Evolutionary conservation across 2,797 vertebrate genomes (phyloP), one percentile per base, ranked within the genome.

Genomic region (Macrochelys suwanniensis): DNA sequence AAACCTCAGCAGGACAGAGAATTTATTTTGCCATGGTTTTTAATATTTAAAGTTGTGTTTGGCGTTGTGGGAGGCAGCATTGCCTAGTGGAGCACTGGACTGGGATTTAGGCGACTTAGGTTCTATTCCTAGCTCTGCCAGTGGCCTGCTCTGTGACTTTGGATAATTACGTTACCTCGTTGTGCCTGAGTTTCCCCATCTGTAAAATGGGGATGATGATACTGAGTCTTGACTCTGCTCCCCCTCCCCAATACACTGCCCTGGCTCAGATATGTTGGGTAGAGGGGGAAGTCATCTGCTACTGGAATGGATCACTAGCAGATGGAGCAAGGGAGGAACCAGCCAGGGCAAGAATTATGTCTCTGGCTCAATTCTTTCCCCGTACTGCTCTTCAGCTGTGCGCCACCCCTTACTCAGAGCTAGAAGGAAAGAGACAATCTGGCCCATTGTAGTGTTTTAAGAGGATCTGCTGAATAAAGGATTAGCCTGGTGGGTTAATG

Each of bases 381-480:
- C 16, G n/a, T 2, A 37, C n/a, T 68, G 65, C 65, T 68, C 74
- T 85, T 65, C 77, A 80, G 78, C 42, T 45, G 23, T 47, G 12
- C 25, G 47, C 53, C 74, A 49, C 61, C 42, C 33, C 71, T 71
- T 37, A 65, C 33, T 80, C 80, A 79, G 78, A 88, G 28, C 49
- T 49, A 86, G 81, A 79, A 33, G 59, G 89, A 78, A 80, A 85
- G 33, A 77, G 25, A 71, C 50, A 42, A 56, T 59, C 49, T 33
- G 74, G 76, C 42, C 13, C 10, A 10, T 5, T 3, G 54, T 45
- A 85, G 0, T 68, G 31, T 71, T 94, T 88, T 79, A 59, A 95
- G 92, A 57, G n/a, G 31, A 79, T 89, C 91, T 92, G 11, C 26
- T 88, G 82, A 87, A 65, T 61, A 88, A 88, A 53, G n/a, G 85